phyloP scores from a whole-genome alignment of 2,888 invertebrate species.

The Spodoptera littoralis region DNA sequence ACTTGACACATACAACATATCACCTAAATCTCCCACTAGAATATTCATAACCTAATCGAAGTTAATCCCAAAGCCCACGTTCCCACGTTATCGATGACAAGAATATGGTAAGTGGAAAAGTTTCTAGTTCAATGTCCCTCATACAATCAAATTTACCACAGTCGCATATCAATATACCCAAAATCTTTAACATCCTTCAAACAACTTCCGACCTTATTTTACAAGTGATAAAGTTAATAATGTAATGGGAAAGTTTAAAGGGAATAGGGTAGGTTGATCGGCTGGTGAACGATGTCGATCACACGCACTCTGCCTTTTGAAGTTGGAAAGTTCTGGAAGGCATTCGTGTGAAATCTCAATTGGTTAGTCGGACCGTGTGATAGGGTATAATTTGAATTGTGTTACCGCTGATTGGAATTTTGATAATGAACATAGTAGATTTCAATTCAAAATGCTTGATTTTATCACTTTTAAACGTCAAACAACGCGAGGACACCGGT shows the following conservation, averaged over 20 bases:
- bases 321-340: slow-evolving; percentile 35
- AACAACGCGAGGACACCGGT: no score
- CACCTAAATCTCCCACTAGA: slow-evolving; percentile 3
- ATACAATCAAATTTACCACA: slow-evolving; percentile 33
- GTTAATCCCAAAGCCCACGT: slow-evolving; percentile 24
- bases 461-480: no score
- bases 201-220: no score
- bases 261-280: no score
- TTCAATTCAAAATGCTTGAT: no score
- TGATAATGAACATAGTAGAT: no score
- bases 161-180: no score
- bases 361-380: slow-evolving; percentile 40
- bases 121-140: slow-evolving; percentile 32
- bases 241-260: no score
- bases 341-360: slow-evolving; percentile 27
- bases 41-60: slow-evolving; percentile 37
- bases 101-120: slow-evolving; percentile 40
- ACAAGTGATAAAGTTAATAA: no score
- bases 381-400: slow-evolving; percentile 32
- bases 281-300: slow-evolving; percentile 31
- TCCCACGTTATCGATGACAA: slow-evolving; percentile 35
- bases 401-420: neutral
- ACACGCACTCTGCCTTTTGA: slow-evolving; percentile 39
- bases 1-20: neutral
- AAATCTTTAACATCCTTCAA: no score